phyloP scores from a whole-genome alignment of 2,113 vertebrate species.

The Psilopsiagon aymara region DNA sequence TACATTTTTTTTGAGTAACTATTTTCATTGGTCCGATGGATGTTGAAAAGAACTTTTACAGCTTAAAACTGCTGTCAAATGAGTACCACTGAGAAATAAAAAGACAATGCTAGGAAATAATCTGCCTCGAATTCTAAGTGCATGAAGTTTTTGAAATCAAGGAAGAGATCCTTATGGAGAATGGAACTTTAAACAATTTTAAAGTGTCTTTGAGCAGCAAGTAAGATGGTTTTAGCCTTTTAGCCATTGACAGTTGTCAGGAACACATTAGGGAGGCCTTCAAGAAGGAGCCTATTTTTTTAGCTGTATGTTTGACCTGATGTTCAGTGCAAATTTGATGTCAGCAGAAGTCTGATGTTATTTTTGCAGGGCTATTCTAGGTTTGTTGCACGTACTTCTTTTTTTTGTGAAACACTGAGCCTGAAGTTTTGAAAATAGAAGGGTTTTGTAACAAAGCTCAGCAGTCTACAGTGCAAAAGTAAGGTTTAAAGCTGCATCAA shows the following conservation, averaged over 20 bases:
- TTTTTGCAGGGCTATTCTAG: neutral
- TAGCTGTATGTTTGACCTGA: neutral
- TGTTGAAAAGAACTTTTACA: neutral
- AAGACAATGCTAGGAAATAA: neutral
- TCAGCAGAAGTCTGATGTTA: neutral
- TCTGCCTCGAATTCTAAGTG: neutral
- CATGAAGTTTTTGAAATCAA: neutral
- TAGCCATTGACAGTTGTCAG: neutral
- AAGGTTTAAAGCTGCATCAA: neutral
- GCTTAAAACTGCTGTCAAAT: neutral
- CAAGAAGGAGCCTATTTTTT: neutral
- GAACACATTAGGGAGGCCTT: neutral
- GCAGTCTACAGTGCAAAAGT: neutral
- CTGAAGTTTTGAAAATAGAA: neutral
- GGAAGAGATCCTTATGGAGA: neutral
- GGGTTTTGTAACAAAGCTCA: neutral
- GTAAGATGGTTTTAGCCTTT: neutral
- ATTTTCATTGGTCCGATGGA: neutral
- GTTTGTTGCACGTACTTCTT: neutral
- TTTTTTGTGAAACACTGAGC: neutral
- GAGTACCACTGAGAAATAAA: neutral
- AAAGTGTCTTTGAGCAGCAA: neutral
- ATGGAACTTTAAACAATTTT: neutral
- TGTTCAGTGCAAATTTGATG: neutral
- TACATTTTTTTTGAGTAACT: neutral